Evolutionary conservation across 1,140 invertebrate species (phyloP).

Genomic region (Zaprionus africanus): DNA sequence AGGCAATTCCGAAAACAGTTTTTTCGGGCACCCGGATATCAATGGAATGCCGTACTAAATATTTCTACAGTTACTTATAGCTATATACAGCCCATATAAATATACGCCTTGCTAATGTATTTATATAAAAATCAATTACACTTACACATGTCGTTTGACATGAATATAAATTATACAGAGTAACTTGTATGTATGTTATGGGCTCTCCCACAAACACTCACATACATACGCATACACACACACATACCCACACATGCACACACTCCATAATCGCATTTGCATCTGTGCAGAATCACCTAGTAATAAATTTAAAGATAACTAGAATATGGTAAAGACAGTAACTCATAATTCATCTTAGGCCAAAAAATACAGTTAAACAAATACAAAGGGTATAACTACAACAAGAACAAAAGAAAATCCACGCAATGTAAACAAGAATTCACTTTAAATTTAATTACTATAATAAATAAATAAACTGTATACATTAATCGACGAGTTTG

Average conservation of each 20-base stretch:
- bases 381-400: too few relatives aligned
- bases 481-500: slow-evolving; percentile 16
- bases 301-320: slow-evolving; percentile 38
- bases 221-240: slow-evolving; percentile 4
- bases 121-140: not conserved
- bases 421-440: slow-evolving; percentile 53
- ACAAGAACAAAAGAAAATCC: slow-evolving; percentile 20
- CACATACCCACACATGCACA: not conserved
- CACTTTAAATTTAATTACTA: slow-evolving; percentile 56
- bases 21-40: slow-evolving; percentile 12
- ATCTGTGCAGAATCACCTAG: slow-evolving; percentile 30
- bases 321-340: slow-evolving; percentile 15
- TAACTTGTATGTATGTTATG: slow-evolving; percentile 45
- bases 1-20: slow-evolving; percentile 26
- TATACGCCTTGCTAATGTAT: slow-evolving; percentile 20
- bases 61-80: slow-evolving; percentile 30
- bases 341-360: slow-evolving; percentile 42
- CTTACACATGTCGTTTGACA: not conserved
- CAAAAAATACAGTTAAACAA: slow-evolving; percentile 21
- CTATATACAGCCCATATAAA: slow-evolving; percentile 12
- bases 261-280: slow-evolving; percentile 29
- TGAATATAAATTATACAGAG: slow-evolving; percentile 25
- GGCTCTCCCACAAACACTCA: slow-evolving; percentile 16
- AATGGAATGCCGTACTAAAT: slow-evolving; percentile 3
- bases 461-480: slow-evolving; percentile 54